phyloP scores from a whole-genome alignment of 37 sponge, comb jelly and placozoan species.

The Cliona cf. orientalis region DNA sequence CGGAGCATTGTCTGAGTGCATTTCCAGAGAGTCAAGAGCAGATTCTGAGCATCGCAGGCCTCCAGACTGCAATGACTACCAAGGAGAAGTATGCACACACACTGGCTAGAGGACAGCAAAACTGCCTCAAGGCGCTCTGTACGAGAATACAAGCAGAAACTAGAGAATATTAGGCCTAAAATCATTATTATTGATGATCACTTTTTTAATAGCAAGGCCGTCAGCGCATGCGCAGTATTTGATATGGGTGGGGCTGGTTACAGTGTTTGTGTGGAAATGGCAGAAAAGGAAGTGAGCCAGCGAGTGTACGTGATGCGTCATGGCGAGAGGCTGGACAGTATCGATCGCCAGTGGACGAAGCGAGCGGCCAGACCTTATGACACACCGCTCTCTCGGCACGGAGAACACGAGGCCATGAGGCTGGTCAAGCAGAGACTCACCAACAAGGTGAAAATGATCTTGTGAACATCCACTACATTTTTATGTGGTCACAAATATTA shows the following conservation, averaged over 20 bases:
- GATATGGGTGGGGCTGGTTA: neutral
- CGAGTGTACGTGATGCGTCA: slow-evolving; percentile 50
- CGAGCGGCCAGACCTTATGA: slow-evolving; percentile 38
- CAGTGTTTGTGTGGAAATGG: neutral
- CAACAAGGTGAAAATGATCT: slow-evolving; percentile 9
- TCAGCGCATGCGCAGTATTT: neutral
- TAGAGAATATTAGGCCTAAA: neutral
- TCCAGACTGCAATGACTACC: neutral
- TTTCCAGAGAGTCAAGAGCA: slow-evolving; percentile 8
- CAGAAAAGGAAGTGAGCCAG: neutral
- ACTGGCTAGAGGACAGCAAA: slow-evolving; percentile 44
- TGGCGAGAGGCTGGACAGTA: slow-evolving; percentile 39
- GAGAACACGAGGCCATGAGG: slow-evolving; percentile 14
- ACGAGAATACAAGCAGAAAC: neutral
- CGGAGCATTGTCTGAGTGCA: neutral
- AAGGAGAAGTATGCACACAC: slow-evolving; percentile 15
- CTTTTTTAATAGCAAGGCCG: too few relatives aligned
- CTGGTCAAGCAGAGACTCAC: neutral
- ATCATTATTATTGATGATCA: neutral
- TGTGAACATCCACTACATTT: neutral
- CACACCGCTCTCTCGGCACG: slow-evolving; percentile 41
- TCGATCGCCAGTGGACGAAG: slow-evolving; percentile 23
- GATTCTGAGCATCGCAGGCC: too few relatives aligned
- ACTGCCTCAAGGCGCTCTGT: slow-evolving; percentile 31
- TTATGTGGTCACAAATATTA: neutral